These are phyloP conservation scores for Acropternis orthonyx DNA, from an alignment of 2,797 vertebrate species.

Conservation along the genomic window DNA sequence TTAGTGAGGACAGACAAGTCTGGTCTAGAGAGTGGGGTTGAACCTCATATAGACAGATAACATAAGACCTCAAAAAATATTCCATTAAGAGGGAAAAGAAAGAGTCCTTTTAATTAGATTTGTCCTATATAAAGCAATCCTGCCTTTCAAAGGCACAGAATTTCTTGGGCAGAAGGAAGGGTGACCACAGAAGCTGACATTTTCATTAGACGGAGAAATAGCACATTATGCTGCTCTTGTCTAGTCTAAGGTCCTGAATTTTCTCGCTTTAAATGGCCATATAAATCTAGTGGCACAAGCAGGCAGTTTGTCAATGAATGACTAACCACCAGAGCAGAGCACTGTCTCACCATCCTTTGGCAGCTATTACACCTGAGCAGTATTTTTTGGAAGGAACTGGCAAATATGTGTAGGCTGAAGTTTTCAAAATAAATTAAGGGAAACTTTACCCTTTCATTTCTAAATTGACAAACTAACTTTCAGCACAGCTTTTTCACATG, in stretches of 20 bases:
- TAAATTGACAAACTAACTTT: background rate
- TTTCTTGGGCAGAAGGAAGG: background rate
- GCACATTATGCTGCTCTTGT: constrained; percentile 48
- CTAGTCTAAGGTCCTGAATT: constrained; percentile 46
- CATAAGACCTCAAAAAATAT: background rate
- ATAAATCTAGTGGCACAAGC: constrained; percentile 73
- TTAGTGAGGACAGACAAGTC: background rate
- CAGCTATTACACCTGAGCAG: constrained; percentile 1
- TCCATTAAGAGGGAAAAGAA: background rate
- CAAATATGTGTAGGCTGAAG: background rate
- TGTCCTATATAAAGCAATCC: background rate
- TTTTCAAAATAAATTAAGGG: background rate
- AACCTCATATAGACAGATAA: background rate
- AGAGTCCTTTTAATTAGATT: background rate
- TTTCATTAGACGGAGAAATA: constrained; percentile 79
- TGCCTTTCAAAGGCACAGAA: background rate
- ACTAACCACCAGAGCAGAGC: background rate
- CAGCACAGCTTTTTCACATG: background rate
- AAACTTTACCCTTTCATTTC: background rate
- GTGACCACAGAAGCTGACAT: constrained; percentile 33
- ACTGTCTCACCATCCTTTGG: background rate
- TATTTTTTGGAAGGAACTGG: constrained; percentile 19
- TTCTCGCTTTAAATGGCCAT: constrained; percentile 56
- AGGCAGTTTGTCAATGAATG: constrained; percentile 48
- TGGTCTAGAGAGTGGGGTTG: background rate